Evolutionary conservation across 1,140 invertebrate species (phyloP).

Genomic region (Radopholus similis): DNA sequence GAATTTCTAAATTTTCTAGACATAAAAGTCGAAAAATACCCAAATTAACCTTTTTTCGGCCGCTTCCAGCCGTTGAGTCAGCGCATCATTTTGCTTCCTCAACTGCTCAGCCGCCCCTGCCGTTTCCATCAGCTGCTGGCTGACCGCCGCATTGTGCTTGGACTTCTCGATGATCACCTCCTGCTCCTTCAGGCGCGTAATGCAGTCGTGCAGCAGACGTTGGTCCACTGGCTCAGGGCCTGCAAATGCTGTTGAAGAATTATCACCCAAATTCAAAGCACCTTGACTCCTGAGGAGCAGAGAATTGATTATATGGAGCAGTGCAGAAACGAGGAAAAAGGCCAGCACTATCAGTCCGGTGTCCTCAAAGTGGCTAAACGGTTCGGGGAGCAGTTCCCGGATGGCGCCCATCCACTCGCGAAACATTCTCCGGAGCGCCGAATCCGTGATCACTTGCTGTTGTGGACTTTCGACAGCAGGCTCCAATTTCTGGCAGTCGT

Average conservation of each 20-base stretch:
- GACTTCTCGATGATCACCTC: constrained; percentile 18
- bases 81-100: neutral
- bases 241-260: constrained; percentile 14
- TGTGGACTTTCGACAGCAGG: neutral
- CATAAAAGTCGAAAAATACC: neutral
- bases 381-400: constrained; percentile 7
- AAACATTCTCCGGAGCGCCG: constrained; percentile 6
- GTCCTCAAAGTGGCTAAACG: constrained; percentile 21
- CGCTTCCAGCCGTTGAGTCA: neutral
- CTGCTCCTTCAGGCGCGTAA: constrained; percentile 30
- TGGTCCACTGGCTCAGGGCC: constrained; percentile 19
- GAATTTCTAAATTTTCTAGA: constrained; percentile 1
- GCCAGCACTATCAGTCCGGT: constrained; percentile 21
- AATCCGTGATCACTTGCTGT: neutral
- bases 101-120: constrained; percentile 3
- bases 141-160: constrained; percentile 1
- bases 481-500: constrained; percentile 12
- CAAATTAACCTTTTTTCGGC: neutral
- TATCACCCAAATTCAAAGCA: neutral
- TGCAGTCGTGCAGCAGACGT: constrained; percentile 24
- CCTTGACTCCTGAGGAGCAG: constrained; percentile 4
- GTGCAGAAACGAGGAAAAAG: constrained; percentile 4
- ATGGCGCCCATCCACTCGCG: neutral
- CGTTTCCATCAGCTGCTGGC: neutral
- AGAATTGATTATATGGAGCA: constrained; percentile 29